Base-by-base conservation (phyloP, 30 jellyfish, hydroid and myxozoan genomes). In the Pelagia noctiluca region DNA sequence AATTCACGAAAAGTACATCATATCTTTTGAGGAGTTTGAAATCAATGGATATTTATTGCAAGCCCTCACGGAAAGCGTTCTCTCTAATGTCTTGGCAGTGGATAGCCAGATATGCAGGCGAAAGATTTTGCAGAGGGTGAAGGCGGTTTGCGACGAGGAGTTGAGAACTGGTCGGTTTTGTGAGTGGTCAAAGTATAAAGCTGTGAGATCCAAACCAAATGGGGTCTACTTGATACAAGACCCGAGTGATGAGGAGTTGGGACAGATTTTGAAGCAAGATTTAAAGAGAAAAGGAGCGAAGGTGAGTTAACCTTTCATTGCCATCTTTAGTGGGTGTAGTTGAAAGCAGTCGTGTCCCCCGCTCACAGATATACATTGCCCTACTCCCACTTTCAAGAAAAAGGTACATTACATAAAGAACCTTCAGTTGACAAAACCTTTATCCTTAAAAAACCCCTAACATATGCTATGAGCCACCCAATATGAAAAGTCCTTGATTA, bases 1-100 rank as follows among this genome's bases (percentile, higher is more conserved):
- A 36, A 75, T 85, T 46, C 85, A 76, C 35, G 96, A 85, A 32
- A 75, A 76, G 34, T 61, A 67, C 29, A 50, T 75, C 47, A 74
- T 76, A 35, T 75, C 85, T 8, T 85, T 85, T 76, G 96, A 85
- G 38, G 96, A 85, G 74, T 75, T 74, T 53, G 89, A 85, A 76
- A 68, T 85, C 22, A 79, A 74, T 75, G 96, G 96, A 10, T 65
- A 34, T 28, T 80, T 74, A 22, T 53, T 85, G 60, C 72, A 36
- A 19, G 12, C 89, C 7, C 37, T 85, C 28, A 75, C 89, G 2
- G 89, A 75, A 23, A 23, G 32, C n/a, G 70, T 75, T 21, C 52
- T 85, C 38, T 67, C 80, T 1, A 46, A 66, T 50, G 71, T 74
- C 50, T 49, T 85, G 38, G 96, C 89, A 25, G 85, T 85, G 12